Evolutionary conservation across 2,888 invertebrate genomes (phyloP).

Genomic region (Tetragnatha montana): DNA sequence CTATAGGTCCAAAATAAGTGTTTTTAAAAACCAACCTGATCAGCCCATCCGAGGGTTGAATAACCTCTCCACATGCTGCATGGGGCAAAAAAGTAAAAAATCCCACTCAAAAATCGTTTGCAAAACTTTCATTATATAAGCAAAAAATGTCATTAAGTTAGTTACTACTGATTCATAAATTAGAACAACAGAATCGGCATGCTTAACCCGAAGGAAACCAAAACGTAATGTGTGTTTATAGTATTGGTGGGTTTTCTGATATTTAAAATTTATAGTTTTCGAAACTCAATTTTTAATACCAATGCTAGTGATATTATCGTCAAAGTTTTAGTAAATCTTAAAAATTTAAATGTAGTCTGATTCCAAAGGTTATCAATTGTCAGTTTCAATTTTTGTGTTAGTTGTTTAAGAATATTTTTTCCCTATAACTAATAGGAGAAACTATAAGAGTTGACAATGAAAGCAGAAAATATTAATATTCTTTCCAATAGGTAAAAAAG

Average conservation of each 20-base stretch:
- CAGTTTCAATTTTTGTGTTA: no score
- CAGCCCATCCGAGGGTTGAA: constrained; percentile 72
- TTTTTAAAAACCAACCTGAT: constrained; percentile 69
- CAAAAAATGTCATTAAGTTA: constrained; percentile 56
- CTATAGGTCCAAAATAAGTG: constrained; percentile 51
- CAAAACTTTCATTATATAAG: constrained; percentile 64
- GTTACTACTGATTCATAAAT: constrained; percentile 38
- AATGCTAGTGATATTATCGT: no score
- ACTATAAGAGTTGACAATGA: no score
- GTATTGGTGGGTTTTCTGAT: constrained; percentile 61
- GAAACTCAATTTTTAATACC: no score
- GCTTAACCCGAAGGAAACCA: constrained; percentile 38
- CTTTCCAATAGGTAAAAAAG: no score
- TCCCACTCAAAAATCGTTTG: constrained; percentile 66
- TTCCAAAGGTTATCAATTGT: no score
- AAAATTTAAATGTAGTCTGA: no score
- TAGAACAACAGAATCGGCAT: constrained; percentile 67
- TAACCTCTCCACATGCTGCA: constrained; percentile 71
- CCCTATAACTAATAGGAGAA: no score
- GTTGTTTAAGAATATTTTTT: no score
- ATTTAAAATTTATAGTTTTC: background rate
- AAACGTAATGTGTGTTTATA: constrained; percentile 13
- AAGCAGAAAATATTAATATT: no score
- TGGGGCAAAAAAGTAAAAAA: constrained; percentile 67
- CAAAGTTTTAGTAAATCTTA: no score